phyloP scores from a whole-genome alignment of 2,797 vertebrate species.

The Danio kyathit region DNA sequence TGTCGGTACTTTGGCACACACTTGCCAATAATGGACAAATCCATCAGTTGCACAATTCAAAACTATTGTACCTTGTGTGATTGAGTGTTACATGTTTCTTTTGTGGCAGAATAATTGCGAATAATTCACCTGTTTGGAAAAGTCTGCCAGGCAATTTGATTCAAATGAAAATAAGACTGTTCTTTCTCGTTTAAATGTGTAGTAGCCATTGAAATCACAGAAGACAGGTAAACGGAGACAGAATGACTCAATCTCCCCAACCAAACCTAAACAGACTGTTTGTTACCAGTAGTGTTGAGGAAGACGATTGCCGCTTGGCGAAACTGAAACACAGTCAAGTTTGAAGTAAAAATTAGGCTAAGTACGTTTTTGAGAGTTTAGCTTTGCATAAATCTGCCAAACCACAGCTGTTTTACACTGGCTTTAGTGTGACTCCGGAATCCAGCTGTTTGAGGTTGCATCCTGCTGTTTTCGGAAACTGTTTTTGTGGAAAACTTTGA shows the following conservation, averaged over 20 bases:
- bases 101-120: background rate
- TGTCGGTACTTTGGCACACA: too few species aligned
- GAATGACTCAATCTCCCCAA: conserved; percentile 16
- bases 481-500: conserved; percentile 53
- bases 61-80: background rate
- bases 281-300: background rate
- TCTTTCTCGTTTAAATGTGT: conserved; percentile 10
- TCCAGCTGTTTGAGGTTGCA: conserved; percentile 4
- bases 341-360: background rate
- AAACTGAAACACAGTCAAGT: background rate
- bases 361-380: conserved; percentile 6
- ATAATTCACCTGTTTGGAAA: background rate
- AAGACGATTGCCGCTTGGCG: background rate
- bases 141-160: background rate
- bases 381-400: background rate
- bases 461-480: conserved; percentile 46
- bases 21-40: background rate
- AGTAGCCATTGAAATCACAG: conserved; percentile 23
- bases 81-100: background rate
- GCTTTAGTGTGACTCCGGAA: background rate
- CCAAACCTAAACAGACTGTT: conserved; percentile 3
- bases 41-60: background rate
- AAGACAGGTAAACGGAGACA: background rate
- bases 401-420: background rate
- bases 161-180: background rate